Percentiles rank a stretch among this genome's conserved stretches.
phyloP scores from a whole-genome alignment of 2,797 vertebrate species.

The Galagoides demidoff region DNA sequence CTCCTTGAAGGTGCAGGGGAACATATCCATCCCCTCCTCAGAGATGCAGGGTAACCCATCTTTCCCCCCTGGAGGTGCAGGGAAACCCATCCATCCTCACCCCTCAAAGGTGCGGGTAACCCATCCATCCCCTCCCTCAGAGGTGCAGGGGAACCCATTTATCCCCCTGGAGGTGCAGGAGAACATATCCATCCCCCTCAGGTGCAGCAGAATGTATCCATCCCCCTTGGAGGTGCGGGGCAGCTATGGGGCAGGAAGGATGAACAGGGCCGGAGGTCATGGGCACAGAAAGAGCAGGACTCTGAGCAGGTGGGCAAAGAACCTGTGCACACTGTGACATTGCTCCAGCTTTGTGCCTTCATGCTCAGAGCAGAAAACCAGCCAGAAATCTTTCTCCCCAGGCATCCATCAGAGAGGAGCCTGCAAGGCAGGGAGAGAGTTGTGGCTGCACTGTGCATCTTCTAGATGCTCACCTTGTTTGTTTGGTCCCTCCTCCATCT shows the following conservation, averaged over 20 bases:
- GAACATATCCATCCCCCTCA: no score
- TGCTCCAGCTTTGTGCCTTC: neutral
- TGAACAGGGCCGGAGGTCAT: rapidly evolving
- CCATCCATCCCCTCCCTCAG: no score
- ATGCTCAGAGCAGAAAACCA: rapidly evolving
- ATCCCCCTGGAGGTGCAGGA: no score
- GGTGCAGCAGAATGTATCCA: no score
- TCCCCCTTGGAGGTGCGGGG: neutral
- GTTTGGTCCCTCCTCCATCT: neutral
- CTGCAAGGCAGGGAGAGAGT: neutral
- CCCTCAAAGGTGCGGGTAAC: no score
- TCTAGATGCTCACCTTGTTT: neutral
- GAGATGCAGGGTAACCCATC: no score
- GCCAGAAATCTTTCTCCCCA: rapidly evolving
- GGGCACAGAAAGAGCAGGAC: no score
- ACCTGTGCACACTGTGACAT: rapidly evolving
- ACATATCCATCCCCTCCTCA: no score
- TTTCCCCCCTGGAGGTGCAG: no score
- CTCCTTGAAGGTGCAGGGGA: no score
- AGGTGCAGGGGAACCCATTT: no score
- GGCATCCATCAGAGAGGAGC: neutral
- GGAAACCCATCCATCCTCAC: no score
- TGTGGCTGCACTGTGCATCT: rapidly evolving
- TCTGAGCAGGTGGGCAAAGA: rapidly evolving
- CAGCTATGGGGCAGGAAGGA: neutral